Percentiles rank a stretch among this genome's conserved stretches.
phyloP scores from a whole-genome alignment of 2,888 invertebrate genomes.

The Mesodorylaimus sp. region DNA sequence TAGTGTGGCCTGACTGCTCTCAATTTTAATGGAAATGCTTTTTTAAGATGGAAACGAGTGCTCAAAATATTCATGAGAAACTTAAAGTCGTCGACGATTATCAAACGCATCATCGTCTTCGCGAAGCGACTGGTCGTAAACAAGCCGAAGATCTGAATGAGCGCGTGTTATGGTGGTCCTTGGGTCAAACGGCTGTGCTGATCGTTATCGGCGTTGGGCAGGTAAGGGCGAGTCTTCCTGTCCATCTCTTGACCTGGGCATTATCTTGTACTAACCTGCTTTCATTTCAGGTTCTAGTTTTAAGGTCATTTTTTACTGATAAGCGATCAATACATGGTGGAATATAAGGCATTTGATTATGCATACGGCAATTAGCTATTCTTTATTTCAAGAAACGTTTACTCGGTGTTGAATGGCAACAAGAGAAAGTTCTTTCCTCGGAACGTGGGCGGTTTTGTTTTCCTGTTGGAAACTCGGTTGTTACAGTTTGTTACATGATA shows the following conservation, averaged over 20 bases:
- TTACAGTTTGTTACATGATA: no score
- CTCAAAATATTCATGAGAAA: conserved; percentile 70
- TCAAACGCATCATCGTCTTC: conserved; percentile 84
- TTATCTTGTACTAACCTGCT: not conserved
- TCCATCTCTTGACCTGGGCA: not conserved
- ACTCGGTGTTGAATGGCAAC: no score
- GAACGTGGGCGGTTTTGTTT: no score
- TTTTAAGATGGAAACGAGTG: conserved; percentile 71
- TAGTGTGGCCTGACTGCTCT: not conserved
- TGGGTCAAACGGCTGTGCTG: conserved; percentile 65
- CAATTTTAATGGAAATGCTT: not conserved
- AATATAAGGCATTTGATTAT: no score
- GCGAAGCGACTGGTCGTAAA: conserved; percentile 82
- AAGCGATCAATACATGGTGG: no score
- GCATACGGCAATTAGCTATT: no score
- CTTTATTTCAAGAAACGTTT: no score
- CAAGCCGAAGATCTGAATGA: conserved; percentile 90
- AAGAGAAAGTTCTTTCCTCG: no score
- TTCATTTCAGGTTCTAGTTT: not conserved
- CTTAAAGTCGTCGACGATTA: conserved; percentile 72
- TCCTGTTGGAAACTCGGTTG: no score
- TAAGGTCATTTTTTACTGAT: not conserved
- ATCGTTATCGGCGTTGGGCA: conserved; percentile 69
- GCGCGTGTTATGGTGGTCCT: conserved; percentile 77
- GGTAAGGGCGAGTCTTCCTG: conserved; percentile 41